Base-by-base conservation (phyloP, 2,888 invertebrate genomes). In the Phasia obesa region DNA sequence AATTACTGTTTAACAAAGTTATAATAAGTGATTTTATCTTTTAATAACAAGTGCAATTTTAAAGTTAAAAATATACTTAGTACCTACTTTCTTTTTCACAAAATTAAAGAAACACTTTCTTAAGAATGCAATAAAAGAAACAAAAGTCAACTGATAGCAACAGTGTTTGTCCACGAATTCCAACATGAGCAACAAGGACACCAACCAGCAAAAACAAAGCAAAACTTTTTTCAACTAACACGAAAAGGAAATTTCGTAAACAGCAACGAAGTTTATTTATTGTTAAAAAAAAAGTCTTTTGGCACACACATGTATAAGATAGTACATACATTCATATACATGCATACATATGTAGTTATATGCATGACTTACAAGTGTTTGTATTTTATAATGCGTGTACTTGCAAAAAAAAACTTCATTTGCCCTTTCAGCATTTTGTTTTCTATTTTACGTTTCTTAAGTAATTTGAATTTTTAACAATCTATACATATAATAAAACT, bases 141-240 rank as follows among this genome's bases (percentile, higher is more conserved):
- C 21, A 35, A 65, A 51, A 35, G 21, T 9, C 49, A 49, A 38
- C 6, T 57, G 35, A 59, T 71, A 78, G 78, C 78, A 78, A 78
- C 78, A 78, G 78, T 78, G 78, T 69, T 59, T 76, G 42, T 47
- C 27, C 62, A 42, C 62, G 42, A 62, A 42, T 42, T 55, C 44
- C 5, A 31, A 53, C 62, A 42, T 53, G 62, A 73, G 73, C 62
- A 73, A 73, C 73, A 73, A 73, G 73, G 73, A 73, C 62, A 53
- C 51, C 19, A 51, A 51, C 62, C 51, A 55, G 13, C 21, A 65
- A 64, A 17, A 27, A n/a, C n/a, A n/a, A n/a, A n/a, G n/a, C n/a
- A n/a, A 53, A 60, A 73, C 60, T 51, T 51, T 51, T 27, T 53
- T 62, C 7, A 47, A 27, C 25, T 51, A 38, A 27, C 73, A 73